Base-by-base conservation (phyloP, 2,797 vertebrate species). In the Neopelma chrysocephalum region DNA sequence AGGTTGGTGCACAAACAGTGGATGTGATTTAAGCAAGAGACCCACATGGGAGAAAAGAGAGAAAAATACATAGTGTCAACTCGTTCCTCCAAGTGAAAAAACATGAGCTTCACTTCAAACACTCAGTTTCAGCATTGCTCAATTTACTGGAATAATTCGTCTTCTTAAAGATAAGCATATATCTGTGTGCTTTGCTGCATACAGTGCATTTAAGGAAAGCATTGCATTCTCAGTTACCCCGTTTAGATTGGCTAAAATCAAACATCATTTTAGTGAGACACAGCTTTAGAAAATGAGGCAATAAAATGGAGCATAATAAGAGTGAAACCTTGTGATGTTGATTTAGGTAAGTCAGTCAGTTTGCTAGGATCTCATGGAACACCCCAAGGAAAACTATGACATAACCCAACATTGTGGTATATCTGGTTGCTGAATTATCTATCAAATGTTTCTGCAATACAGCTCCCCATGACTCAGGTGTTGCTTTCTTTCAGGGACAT, bases 1-100 rank as follows among this genome's bases (percentile, higher is more conserved):
- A n/a, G 4, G 31, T 0, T 29, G 7, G 10, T 50, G 25, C 45
- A 34, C n/a, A 69, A 58, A 54, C 4, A 32, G 15, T 0, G 0
- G 21, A 17, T 4, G 0, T 53, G 32, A 38, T 56, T 87, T 80
- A 70, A 84, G 23, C 12, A 69, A 12, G 60, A 79, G 8, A 15
- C 9, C 68, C 6, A 62, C 7, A 27, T 7, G 26, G 31, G 7
- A 83, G 9, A 4, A 73, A 76, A 54, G 53, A 26, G 0, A 9
- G 19, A 12, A 86, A 90, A 92, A 70, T 29, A 61, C 1, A 0
- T 11, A 69, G 10, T 60, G 7, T 13, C 22, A 66, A 7, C 36
- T 62, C 45, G 9, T 10, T 69, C 40, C 18, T 47, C 23, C 43
- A 45, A 72, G 26, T 60, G 42, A 61, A 51, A 80, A 95, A 50